Conservation (phyloP, 2,797 vertebrate species). For the Nyctalus aviator region DNA sequence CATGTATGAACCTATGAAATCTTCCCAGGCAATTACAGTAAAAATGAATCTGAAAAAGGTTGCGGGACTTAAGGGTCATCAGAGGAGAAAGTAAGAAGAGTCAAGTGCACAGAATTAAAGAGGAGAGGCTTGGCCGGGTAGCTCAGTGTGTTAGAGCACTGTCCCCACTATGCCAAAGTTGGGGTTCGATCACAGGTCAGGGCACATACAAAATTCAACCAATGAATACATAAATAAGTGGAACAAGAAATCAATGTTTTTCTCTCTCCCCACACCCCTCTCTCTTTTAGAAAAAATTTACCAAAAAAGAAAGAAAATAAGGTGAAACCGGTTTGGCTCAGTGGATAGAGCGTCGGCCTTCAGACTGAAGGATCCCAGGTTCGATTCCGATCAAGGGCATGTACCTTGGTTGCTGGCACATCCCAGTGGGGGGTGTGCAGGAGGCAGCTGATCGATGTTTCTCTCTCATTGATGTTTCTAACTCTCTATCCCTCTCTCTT, state of each 20-base stretch:
- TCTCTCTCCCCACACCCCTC: not conserved
- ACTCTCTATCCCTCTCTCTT: no score
- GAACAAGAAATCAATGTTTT: not conserved
- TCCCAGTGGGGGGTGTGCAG: no score
- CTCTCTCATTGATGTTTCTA: no score
- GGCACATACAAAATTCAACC: not conserved
- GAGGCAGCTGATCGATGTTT: no score
- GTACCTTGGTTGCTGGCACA: no score
- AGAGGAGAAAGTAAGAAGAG: not conserved
- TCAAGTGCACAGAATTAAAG: not conserved
- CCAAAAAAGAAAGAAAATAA: not conserved
- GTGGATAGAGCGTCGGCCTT: no score
- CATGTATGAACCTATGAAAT: not conserved
- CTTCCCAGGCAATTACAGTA: conserved; percentile 1
- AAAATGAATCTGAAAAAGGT: conserved; percentile 8
- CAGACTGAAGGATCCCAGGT: no score
- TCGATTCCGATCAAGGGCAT: no score
- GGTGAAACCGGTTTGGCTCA: no score
- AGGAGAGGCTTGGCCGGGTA: no score
- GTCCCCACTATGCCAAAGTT: not conserved
- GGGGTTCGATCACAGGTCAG: not conserved
- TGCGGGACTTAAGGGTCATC: not conserved
- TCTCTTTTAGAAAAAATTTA: not conserved
- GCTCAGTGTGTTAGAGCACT: not conserved
- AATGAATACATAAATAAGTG: not conserved